phyloP scores from a whole-genome alignment of 2,888 invertebrate species.

The Noctua comes region DNA sequence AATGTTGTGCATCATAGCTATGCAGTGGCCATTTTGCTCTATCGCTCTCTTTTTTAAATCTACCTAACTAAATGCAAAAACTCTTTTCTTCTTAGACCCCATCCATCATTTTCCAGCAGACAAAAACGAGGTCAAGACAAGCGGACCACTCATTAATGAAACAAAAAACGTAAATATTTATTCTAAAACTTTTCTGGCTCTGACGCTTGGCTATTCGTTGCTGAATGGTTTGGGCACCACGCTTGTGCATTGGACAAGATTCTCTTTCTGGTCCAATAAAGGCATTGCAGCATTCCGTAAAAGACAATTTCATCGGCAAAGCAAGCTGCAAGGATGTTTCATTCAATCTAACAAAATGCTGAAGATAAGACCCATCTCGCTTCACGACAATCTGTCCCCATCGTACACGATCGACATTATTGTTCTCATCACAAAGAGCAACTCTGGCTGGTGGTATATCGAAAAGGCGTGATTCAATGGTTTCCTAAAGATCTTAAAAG shows the following conservation, averaged over 20 bases:
- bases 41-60: background rate
- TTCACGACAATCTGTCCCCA: conserved; percentile 3
- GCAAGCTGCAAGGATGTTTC: conserved; percentile 13
- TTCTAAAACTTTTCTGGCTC: background rate
- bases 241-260: background rate
- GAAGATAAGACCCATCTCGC: background rate
- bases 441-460: background rate
- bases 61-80: conserved; percentile 10
- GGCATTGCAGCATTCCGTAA: conserved; percentile 17
- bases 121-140: conserved; percentile 12
- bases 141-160: background rate
- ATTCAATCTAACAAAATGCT: conserved; percentile 20
- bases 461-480: conserved; percentile 13
- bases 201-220: too few species aligned
- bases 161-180: conserved; percentile 6
- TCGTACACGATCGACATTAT: conserved; percentile 17
- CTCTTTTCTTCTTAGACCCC: background rate
- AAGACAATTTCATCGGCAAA: conserved; percentile 11
- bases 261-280: conserved; percentile 8
- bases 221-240: conserved; percentile 1
- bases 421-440: conserved; percentile 10
- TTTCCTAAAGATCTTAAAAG: conserved; percentile 19
- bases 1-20: background rate
- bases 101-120: background rate
- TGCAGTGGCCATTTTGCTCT: background rate